Conservation (phyloP, 2,888 invertebrate species). For the Allygus modestus region DNA sequence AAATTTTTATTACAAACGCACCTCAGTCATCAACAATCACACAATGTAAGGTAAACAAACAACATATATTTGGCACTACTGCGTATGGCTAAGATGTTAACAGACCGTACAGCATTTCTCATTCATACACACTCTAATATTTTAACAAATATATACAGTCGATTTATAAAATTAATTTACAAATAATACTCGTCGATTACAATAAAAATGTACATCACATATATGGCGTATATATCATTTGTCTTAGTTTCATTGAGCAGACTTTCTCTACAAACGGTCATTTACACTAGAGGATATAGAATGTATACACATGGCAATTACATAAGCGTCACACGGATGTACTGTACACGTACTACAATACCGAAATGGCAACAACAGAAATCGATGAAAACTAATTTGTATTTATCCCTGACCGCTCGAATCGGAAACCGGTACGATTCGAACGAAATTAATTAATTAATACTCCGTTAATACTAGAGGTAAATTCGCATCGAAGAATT, state of each 20-base stretch:
- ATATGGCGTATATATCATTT: constrained; percentile 62
- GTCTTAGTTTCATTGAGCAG: constrained; percentile 57
- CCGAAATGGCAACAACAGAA: constrained; percentile 58
- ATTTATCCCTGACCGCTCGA: constrained; percentile 62
- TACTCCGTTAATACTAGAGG: constrained; percentile 54
- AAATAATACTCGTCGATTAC: constrained; percentile 62
- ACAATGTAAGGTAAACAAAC: constrained; percentile 63
- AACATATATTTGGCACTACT: constrained; percentile 70
- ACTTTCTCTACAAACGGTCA: constrained; percentile 61
- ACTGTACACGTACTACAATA: constrained; percentile 61
- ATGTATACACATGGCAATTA: constrained; percentile 62
- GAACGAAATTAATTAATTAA: constrained; percentile 56
- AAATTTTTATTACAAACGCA: constrained; percentile 61
- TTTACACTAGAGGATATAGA: constrained; percentile 57
- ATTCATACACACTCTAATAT: constrained; percentile 60
- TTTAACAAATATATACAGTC: constrained; percentile 62
- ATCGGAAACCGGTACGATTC: constrained; percentile 62
- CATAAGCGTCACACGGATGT: constrained; percentile 60
- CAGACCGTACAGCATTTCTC: constrained; percentile 56
- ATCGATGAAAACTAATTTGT: constrained; percentile 60
- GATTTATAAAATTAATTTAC: constrained; percentile 60
- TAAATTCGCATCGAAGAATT: constrained; percentile 60
- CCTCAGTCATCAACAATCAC: constrained; percentile 52
- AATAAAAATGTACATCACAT: constrained; percentile 62
- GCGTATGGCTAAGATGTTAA: constrained; percentile 69